These are phyloP conservation scores for Brachionichthys hirsutus DNA, from an alignment of 2,113 vertebrate genomes.

Conservation along the genomic window DNA sequence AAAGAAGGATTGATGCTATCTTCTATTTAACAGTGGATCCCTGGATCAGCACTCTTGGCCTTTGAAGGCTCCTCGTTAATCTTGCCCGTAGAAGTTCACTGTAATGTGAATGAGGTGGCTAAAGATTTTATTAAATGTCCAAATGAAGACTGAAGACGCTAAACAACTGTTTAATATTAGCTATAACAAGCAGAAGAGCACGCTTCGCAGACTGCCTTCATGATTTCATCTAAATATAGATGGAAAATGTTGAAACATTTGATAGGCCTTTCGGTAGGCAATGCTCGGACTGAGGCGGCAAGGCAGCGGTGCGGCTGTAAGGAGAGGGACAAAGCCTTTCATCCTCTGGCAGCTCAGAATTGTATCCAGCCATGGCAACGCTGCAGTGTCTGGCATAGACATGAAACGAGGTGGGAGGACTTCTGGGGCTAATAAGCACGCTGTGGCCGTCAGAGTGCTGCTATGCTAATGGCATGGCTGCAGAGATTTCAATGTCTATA, in stretches of 20 bases:
- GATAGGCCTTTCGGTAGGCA: background rate
- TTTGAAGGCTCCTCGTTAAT: constrained; percentile 53
- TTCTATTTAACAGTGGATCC: constrained; percentile 53
- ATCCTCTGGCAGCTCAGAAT: constrained; percentile 18
- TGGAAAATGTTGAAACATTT: constrained; percentile 30
- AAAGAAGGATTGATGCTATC: constrained; percentile 19
- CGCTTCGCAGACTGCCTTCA: background rate
- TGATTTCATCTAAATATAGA: constrained; percentile 29
- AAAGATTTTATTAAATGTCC: constrained; percentile 10
- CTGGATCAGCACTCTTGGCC: constrained; percentile 37
- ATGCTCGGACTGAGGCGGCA: constrained; percentile 5
- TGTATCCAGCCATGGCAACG: background rate
- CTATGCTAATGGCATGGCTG: background rate
- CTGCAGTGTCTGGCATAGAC: background rate
- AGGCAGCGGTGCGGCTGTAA: background rate
- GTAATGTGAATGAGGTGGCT: constrained; percentile 24
- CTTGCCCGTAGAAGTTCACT: constrained; percentile 36
- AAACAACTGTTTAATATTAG: constrained; percentile 29
- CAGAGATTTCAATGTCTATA: background rate
- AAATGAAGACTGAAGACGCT: constrained; percentile 43
- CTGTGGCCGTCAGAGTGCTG: too few relatives aligned
- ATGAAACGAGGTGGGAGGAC: constrained; percentile 4
- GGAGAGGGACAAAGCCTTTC: constrained; percentile 7
- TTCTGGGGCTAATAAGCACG: constrained; percentile 20
- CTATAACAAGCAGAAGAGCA: background rate